These are phyloP conservation scores for Euleptes europaea DNA, from an alignment of 2,113 vertebrate genomes.

Conservation along the genomic window DNA sequence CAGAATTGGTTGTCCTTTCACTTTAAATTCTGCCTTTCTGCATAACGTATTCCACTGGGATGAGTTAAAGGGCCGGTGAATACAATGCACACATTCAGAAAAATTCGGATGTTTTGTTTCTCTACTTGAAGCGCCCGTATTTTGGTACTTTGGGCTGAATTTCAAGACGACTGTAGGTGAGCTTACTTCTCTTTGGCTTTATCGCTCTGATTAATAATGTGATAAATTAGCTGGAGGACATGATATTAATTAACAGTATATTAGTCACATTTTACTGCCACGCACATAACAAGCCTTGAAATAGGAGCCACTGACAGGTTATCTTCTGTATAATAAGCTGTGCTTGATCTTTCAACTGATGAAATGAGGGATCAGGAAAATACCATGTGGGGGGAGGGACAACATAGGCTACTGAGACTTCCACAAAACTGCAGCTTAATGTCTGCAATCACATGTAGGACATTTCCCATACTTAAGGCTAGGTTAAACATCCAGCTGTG, in stretches of 20 bases:
- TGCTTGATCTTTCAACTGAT: constrained; percentile 63
- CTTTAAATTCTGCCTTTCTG: constrained; percentile 71
- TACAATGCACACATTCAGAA: constrained; percentile 56
- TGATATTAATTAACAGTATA: constrained; percentile 65
- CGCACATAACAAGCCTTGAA: constrained; percentile 60
- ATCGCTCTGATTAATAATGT: constrained; percentile 56
- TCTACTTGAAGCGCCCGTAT: constrained; percentile 29
- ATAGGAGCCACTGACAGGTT: constrained; percentile 55
- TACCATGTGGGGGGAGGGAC: not conserved
- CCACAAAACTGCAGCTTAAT: constrained; percentile 16
- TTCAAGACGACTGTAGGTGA: constrained; percentile 48
- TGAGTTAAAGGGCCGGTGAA: constrained; percentile 62
- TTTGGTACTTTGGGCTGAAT: not conserved
- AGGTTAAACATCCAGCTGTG: not conserved
- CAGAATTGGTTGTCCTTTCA: constrained; percentile 78
- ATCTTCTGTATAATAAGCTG: constrained; percentile 62
- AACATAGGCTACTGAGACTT: not conserved
- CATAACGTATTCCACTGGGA: constrained; percentile 69
- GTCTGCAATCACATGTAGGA: not conserved
- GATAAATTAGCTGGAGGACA: constrained; percentile 62
- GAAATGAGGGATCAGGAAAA: constrained; percentile 50
- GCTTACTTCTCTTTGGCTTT: constrained; percentile 46
- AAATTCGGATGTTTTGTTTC: constrained; percentile 37
- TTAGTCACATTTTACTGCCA: constrained; percentile 62
- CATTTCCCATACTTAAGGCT: not conserved